Conservation (phyloP, 2,797 vertebrate genomes). For the Trichosurus vulpecula region DNA sequence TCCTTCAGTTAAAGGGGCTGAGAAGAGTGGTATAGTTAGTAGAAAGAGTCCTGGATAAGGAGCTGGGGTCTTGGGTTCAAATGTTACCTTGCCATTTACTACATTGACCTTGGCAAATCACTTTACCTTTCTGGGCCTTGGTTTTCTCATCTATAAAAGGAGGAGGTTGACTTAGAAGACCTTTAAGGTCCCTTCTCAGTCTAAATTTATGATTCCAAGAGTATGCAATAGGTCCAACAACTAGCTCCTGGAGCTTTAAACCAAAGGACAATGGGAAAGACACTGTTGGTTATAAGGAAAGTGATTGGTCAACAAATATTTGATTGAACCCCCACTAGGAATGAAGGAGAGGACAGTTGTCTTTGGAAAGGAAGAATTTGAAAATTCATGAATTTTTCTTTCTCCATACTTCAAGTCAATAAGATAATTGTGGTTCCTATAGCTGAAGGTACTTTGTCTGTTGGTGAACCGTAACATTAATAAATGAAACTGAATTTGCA, state of each 20-base stretch:
- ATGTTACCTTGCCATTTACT: not conserved
- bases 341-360: not conserved
- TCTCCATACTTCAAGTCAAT: not conserved
- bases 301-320: not conserved
- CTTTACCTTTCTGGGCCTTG: not conserved
- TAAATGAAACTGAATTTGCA: not conserved
- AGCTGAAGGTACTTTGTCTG: conserved; percentile 11
- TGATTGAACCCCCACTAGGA: not conserved
- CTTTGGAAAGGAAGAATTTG: not conserved
- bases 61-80: not conserved
- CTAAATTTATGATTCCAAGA: not conserved
- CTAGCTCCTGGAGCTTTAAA: not conserved
- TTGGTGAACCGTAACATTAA: not conserved
- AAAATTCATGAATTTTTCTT: not conserved
- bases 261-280: not conserved
- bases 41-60: not conserved
- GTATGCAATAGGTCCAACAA: not conserved
- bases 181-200: not conserved
- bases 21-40: not conserved
- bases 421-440: not conserved
- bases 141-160: not conserved
- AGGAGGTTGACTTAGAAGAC: not conserved
- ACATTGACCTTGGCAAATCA: not conserved
- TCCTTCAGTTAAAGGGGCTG: not conserved
- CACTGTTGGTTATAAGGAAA: not conserved